Evolutionary conservation across 2,797 vertebrate genomes (phyloP), one percentile per base, ranked within the genome.

Genomic region (Kryptopterus vitreolus): DNA sequence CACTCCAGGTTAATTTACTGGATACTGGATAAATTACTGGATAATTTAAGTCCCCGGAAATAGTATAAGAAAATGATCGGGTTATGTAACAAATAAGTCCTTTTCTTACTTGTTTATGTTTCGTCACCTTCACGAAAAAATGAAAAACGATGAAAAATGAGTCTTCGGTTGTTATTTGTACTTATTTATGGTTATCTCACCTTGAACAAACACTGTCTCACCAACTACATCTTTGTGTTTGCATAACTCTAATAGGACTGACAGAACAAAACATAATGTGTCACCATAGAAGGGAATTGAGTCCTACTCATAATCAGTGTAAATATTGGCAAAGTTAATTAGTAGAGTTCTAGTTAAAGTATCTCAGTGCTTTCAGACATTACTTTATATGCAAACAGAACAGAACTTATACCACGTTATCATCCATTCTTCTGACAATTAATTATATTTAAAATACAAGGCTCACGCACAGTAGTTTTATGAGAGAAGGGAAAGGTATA

Each of bases 151-250:
- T 83, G 87, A 83, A 90, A 84, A 90, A 88, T 66, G 18, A 24
- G 90, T 91, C 84, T 86, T 89, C 82, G 80, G 62, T 81, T 79
- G 87, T 87, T 91, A 91, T 92, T 94, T 91, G 89, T 81, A 80
- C 68, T 38, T 78, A 80, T 81, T 82, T 89, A 33, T 24, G 10
- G 22, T 68, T 26, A 46, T 72, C 74, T 58, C 70, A 59, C 89
- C 88, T 89, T 90, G 86, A 84, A 84, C 90, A 91, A 92, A 93
- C 91, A 88, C 6, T 52, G 52, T 74, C 74, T 13, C 80, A 63
- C 18, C 33, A 31, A 35, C 33, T 13, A 38, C 35, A 38, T 38
- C 5, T 1, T 65, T 38, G 18, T 65, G 33, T 65, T 65, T 85
- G 80, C 78, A 77, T 82, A 68, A 84, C 84, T 86, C 85, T 89